A percentile compares a stretch with the other conserved stretches of the same genome.
Evolutionary conservation across 1,140 invertebrate genomes (phyloP).

Genomic region (Megalopta genalis): DNA sequence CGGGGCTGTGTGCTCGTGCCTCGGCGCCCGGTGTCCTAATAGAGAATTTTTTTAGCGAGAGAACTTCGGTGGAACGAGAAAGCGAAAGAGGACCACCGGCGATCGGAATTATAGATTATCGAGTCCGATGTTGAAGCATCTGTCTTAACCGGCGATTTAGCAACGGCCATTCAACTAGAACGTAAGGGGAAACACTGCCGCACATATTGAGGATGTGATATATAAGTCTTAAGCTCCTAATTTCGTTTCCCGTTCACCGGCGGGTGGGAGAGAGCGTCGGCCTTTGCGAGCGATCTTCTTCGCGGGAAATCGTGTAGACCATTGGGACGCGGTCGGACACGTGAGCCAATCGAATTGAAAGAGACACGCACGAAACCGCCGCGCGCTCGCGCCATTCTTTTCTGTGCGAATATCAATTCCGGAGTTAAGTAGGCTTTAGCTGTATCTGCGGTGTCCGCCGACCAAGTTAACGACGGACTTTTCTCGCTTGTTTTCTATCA

Average conservation of each 20-base stretch:
- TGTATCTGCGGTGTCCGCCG: constrained; percentile 14
- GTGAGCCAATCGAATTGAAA: background rate
- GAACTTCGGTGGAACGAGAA: background rate
- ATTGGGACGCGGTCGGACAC: background rate
- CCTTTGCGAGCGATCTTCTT: background rate
- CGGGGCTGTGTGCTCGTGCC: background rate
- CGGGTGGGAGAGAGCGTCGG: background rate
- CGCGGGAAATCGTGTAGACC: too few species aligned
- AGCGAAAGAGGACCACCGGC: background rate
- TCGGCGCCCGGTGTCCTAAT: background rate
- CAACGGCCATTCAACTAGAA: constrained; percentile 15
- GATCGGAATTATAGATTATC: background rate
- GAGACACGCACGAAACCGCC: constrained; percentile 17
- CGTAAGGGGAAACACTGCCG: constrained; percentile 67
- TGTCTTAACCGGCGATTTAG: constrained; percentile 1
- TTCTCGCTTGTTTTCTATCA: constrained; percentile 9
- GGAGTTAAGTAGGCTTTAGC: constrained; percentile 38
- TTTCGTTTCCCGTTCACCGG: constrained; percentile 12
- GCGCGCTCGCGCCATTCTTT: constrained; percentile 3
- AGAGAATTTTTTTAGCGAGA: constrained; percentile 27
- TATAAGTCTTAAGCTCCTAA: constrained; percentile 52
- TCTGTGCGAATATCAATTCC: constrained; percentile 26
- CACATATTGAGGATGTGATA: constrained; percentile 72
- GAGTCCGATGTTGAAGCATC: constrained; percentile 35
- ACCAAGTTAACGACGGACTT: background rate